These are phyloP conservation scores for Hippopotamus amphibius DNA, from an alignment of 2,113 vertebrate species.

Conservation along the genomic window DNA sequence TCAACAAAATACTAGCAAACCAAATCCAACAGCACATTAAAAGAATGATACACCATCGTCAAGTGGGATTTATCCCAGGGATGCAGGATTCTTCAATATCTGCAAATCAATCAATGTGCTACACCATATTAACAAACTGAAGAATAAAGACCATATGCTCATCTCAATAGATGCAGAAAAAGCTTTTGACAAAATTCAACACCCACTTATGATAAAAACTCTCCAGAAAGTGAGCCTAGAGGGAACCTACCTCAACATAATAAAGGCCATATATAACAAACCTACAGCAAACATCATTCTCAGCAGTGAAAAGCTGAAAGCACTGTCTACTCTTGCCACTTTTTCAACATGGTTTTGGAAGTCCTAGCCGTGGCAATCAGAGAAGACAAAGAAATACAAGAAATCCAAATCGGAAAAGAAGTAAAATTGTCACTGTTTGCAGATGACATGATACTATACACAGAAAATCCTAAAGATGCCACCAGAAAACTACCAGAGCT, in stretches of 20 bases:
- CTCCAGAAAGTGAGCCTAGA: not conserved
- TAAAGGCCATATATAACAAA: not conserved
- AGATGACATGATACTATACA: not conserved
- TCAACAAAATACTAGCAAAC: not conserved
- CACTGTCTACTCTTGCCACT: not conserved
- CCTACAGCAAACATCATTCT: not conserved
- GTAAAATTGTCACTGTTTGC: not conserved
- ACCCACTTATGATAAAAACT: not conserved
- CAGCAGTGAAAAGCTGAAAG: not conserved
- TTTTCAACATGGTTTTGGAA: not conserved
- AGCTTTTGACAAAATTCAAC: not conserved
- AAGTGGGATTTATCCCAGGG: not conserved
- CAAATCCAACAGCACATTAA: not conserved
- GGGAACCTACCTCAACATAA: not conserved
- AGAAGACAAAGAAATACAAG: not conserved
- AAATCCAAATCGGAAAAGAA: not conserved
- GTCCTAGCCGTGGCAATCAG: not conserved
- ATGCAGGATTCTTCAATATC: not conserved
- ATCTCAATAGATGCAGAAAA: not conserved
- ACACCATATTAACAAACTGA: not conserved
- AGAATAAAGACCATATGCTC: not conserved
- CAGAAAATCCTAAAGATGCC: not conserved
- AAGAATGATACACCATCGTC: not conserved
- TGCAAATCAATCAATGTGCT: not conserved
- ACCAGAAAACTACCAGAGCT: not conserved